Evolutionary conservation across 2,113 vertebrate species (phyloP).

Genomic region (Vicugna pacos): DNA sequence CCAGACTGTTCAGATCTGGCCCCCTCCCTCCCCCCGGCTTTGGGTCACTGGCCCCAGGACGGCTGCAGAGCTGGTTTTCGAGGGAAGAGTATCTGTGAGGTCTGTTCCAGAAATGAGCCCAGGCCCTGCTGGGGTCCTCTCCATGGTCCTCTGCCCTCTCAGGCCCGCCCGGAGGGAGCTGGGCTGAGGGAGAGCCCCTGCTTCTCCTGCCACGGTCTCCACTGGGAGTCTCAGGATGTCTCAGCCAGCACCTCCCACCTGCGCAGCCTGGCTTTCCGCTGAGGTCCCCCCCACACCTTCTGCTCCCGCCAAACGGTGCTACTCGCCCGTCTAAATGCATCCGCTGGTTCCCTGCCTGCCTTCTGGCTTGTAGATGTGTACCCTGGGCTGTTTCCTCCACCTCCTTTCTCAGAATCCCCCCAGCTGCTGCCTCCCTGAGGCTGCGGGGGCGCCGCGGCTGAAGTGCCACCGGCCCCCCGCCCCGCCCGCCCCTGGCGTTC

Average conservation of each 20-base stretch:
- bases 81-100: not conserved
- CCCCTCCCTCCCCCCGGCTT: not conserved
- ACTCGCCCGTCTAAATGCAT: accelerated
- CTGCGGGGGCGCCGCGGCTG: no score
- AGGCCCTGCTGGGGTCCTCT: not conserved
- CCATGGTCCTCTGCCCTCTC: no score
- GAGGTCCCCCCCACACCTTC: not conserved
- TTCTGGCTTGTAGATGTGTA: not conserved
- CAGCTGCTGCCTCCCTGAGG: not conserved
- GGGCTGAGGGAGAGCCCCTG: not conserved
- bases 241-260: not conserved
- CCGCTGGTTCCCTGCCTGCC: not conserved
- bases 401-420: not conserved
- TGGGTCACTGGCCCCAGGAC: not conserved
- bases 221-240: no score
- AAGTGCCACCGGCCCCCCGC: not conserved
- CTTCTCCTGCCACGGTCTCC: not conserved
- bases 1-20: not conserved
- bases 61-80: not conserved
- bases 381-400: no score
- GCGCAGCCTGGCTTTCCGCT: not conserved
- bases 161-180: not conserved
- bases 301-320: accelerated
- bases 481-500: not conserved
- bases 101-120: no score